Base-by-base conservation (phyloP, 1,140 invertebrate genomes). In the Zaprionus ornatus region DNA sequence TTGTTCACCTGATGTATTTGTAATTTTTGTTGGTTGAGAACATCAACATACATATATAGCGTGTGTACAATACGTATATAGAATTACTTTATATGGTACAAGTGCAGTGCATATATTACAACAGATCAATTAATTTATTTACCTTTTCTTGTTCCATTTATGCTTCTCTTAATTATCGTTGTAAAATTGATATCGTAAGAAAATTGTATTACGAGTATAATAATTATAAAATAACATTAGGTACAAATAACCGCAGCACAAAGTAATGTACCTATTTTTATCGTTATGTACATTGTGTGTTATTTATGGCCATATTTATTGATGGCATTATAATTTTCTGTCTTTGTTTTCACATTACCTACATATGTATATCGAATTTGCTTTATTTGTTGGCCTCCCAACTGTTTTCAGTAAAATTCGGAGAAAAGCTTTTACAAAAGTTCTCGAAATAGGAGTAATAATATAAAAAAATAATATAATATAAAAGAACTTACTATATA, bases 1-100 rank as follows among this genome's bases (percentile, higher is more conserved):
- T 82, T 78, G 71, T 78, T 27, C n/a, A 45, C 12, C 59, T 61
- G 48, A 75, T 48, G 64, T 67, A 68, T 71, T 78, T 82, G 60
- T 23, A 4, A 37, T 23, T 56, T 32, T 6, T 32, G 19, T 6
- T 29, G 25, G 17, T 15, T 12, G 29, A 4, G 15, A 27, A 52
- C 45, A 59, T 27, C 25, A 19, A 56, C 57, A 10, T 37, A n/a
- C 27, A 27, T 37, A 37, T 37, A 37, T 37, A 15, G 35, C 29
- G 29, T 32, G 29, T 32, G 29, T 37, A 37, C 35, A 15, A 45
- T 45, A 45, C 7, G n/a, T 45, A 17, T 17, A 37, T 13, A 37
- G n/a, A 9, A 7, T 45, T 6, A 7, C 40, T 45, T 3, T 45
- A 45, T 45, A 32, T 32, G 29, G 29, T 10, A 17, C 40, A 45